These are phyloP conservation scores for Oxycera nigricornis DNA, from an alignment of 2,888 invertebrate species.

Conservation along the genomic window DNA sequence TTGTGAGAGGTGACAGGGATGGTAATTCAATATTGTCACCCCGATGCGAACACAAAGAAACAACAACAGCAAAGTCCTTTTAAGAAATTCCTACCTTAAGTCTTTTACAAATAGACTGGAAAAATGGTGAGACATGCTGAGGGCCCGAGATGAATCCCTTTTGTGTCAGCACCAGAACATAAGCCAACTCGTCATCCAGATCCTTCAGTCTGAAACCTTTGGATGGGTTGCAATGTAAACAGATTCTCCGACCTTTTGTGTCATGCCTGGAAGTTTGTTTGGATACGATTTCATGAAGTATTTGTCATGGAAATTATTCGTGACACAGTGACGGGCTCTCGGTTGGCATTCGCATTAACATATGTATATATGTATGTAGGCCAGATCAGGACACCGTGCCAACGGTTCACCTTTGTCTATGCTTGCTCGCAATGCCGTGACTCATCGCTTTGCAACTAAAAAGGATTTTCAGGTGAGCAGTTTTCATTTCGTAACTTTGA, in stretches of 20 bases:
- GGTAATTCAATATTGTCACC: slow-evolving; percentile 34
- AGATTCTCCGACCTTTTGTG: slow-evolving; percentile 38
- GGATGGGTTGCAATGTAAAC: slow-evolving; percentile 41
- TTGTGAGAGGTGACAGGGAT: not conserved
- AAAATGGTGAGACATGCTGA: not conserved
- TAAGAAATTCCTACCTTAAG: slow-evolving; percentile 29
- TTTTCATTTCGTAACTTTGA: slow-evolving; percentile 15
- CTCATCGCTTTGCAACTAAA: not conserved
- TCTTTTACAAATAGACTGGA: slow-evolving; percentile 21
- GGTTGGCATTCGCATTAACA: not conserved
- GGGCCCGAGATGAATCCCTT: not conserved
- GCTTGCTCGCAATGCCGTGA: not conserved
- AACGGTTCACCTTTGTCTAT: not conserved
- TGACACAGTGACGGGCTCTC: slow-evolving; percentile 24
- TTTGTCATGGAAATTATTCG: slow-evolving; percentile 47
- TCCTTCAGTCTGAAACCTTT: not conserved
- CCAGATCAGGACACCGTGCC: not conserved
- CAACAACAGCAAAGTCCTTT: slow-evolving; percentile 29
- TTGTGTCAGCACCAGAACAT: slow-evolving; percentile 16
- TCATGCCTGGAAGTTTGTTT: slow-evolving; percentile 42
- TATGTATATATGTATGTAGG: not conserved
- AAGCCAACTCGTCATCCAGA: slow-evolving; percentile 9
- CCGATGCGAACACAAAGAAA: slow-evolving; percentile 3
- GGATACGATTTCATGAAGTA: slow-evolving; percentile 46
- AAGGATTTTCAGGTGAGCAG: slow-evolving; percentile 12